These are phyloP conservation scores for Boleophthalmus pectinirostris DNA, from an alignment of 2,113 vertebrate genomes.

Conservation along the genomic window DNA sequence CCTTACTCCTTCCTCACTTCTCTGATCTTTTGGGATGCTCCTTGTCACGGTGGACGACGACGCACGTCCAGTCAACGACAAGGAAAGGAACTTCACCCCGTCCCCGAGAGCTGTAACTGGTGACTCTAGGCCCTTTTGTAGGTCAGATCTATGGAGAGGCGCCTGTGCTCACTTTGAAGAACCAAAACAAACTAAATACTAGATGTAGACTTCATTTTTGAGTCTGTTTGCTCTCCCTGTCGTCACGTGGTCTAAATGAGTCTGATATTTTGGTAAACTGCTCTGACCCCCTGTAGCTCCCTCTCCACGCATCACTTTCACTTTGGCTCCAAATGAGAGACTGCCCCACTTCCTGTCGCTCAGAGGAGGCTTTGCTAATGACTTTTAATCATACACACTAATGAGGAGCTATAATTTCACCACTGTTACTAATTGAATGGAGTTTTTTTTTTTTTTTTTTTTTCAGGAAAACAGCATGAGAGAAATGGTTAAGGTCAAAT, in stretches of 20 bases:
- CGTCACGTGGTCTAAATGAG: background rate
- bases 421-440: slow-evolving; percentile 6
- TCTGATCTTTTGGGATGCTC: too few species aligned
- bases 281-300: background rate
- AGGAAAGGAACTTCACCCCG: too few species aligned
- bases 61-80: too few species aligned
- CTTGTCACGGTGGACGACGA: too few species aligned
- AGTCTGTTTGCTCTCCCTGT: background rate
- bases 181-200: too few species aligned
- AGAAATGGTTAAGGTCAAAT: slow-evolving; percentile 3
- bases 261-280: background rate
- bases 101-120: too few species aligned
- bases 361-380: slow-evolving; percentile 2
- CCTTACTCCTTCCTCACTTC: too few species aligned
- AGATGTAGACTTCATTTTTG: background rate
- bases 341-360: background rate
- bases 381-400: slow-evolving; percentile 11
- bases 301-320: background rate
- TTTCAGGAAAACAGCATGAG: background rate
- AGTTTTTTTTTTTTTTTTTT: too few species aligned
- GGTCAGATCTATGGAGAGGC: too few species aligned
- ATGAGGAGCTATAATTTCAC: slow-evolving; percentile 11
- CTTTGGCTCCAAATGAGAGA: background rate
- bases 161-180: too few species aligned
- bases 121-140: too few species aligned